Base-by-base conservation (phyloP, 1,140 invertebrate genomes). In the Drosophila eugracilis region DNA sequence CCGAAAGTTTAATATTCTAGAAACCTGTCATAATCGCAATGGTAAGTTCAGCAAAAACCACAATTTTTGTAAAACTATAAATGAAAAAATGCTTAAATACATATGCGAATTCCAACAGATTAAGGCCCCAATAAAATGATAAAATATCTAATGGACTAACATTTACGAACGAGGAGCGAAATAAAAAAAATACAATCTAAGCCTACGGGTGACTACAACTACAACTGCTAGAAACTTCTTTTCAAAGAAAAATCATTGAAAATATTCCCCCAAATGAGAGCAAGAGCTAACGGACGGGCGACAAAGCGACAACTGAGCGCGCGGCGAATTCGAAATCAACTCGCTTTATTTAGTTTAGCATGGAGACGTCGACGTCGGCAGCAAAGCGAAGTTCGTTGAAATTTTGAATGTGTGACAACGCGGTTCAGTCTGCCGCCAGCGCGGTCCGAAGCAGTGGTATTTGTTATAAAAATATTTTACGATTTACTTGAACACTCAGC, bases 391-490 rank as follows among this genome's bases (percentile, higher is more conserved):
- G 83, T 86, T 85, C 62, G 76, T 76, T 75, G 83, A 88, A 88
- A 88, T 88, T 77, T 86, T 60, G 59, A 86, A 81, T 77, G 81
- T 81, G 76, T 71, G 83, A 74, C 79, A 81, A 85, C 57, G 49
- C 65, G 50, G 44, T 88, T 86, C 81, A 86, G 81, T 86, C 83
- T 76, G 81, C 81, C 83, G 83, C 78, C 77, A 88, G 81, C 81
- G 67, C 83, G 83, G 73, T 47, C 70, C 76, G 70, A 63, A 70
- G 79, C 75, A 54, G 49, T 36, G 53, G 55, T 55, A 50, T 57
- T 54, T 59, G 55, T 58, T 57, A 32, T 24, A 59, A 59, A 59
- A 59, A 26, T 55, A 59, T 59, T 34, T 32, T 12, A 54, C 55
- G 19, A 55, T 34, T 58, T 55, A 19, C 55, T 58, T 10, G 49